Percentiles rank a stretch among this genome's conserved stretches.
Conservation (phyloP, 2,888 invertebrate genomes). For the Lissonota sp. region DNA sequence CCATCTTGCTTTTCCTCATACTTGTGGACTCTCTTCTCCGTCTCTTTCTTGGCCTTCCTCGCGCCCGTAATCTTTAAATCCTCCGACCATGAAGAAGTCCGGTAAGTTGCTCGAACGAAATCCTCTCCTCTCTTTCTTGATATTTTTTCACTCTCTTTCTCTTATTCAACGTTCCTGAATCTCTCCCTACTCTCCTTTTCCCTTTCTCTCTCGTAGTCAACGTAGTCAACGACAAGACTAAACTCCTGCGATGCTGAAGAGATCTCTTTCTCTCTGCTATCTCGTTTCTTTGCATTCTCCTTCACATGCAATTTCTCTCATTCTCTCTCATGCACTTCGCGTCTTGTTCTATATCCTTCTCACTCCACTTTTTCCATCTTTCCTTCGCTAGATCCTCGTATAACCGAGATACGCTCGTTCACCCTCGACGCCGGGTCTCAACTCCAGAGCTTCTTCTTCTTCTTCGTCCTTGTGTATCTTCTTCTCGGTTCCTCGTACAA, state of each 20-base stretch:
- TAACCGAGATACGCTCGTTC: background rate
- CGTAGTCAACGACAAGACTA: conserved; percentile 46
- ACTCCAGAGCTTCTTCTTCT: conserved; percentile 15
- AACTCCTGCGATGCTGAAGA: conserved; percentile 50
- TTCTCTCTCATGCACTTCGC: background rate
- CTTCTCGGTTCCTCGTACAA: conserved; percentile 55
- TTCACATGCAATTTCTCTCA: conserved; percentile 27
- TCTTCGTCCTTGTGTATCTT: conserved; percentile 40
- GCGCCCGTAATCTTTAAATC: conserved; percentile 83
- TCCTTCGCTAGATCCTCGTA: conserved; percentile 53
- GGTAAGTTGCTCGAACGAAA: conserved; percentile 82
- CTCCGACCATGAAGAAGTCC: conserved; percentile 82
- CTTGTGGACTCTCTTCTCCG: conserved; percentile 54
- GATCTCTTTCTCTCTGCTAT: conserved; percentile 49
- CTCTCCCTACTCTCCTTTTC: conserved; percentile 53
- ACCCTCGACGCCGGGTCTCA: conserved; percentile 3
- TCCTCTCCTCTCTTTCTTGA: conserved; percentile 71
- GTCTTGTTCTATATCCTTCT: conserved; percentile 33
- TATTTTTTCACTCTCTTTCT: conserved; percentile 53
- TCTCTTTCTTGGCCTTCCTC: conserved; percentile 31
- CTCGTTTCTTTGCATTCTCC: conserved; percentile 38
- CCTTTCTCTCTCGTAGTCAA: conserved; percentile 25
- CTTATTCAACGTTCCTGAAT: conserved; percentile 32
- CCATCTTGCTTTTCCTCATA: conserved; percentile 67
- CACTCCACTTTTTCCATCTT: conserved; percentile 61